Conservation (phyloP, 2,888 invertebrate genomes). For the Pammene fasciana region DNA sequence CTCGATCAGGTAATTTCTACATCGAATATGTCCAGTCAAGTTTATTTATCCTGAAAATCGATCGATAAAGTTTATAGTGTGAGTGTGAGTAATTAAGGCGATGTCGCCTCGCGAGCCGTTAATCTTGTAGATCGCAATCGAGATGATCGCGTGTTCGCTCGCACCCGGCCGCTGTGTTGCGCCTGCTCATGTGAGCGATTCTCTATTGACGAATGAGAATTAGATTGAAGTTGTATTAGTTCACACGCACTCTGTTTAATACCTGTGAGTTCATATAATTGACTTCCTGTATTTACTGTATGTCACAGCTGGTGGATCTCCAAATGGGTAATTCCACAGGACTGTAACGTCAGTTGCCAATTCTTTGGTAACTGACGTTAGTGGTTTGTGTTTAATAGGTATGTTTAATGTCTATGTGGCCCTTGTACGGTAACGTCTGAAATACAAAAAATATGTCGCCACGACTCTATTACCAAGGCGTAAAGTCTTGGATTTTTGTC, state of each 20-base stretch:
- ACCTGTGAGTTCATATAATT: no score
- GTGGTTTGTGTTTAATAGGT: no score
- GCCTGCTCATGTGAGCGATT: constrained; percentile 36
- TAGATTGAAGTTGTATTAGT: constrained; percentile 1
- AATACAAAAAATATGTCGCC: no score
- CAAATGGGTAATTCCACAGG: no score
- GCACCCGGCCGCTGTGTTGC: constrained; percentile 47
- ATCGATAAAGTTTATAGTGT: constrained; percentile 70
- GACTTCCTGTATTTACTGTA: no score
- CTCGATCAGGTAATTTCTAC: constrained; percentile 27
- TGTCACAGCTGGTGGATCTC: no score
- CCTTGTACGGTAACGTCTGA: no score
- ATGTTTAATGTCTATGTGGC: no score
- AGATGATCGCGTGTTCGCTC: constrained; percentile 72
- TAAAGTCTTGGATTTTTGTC: no score
- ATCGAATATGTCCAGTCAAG: constrained; percentile 35
- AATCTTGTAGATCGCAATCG: constrained; percentile 77
- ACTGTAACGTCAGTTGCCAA: no score
- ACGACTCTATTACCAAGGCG: no score
- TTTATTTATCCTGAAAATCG: constrained; percentile 60
- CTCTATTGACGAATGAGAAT: not conserved
- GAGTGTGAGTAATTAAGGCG: constrained; percentile 75
- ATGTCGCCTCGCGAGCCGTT: constrained; percentile 73
- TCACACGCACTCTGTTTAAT: not conserved
- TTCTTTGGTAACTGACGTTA: no score